Base-by-base conservation (phyloP, 1,140 invertebrate species). In the Caligus rogercresseyi region DNA sequence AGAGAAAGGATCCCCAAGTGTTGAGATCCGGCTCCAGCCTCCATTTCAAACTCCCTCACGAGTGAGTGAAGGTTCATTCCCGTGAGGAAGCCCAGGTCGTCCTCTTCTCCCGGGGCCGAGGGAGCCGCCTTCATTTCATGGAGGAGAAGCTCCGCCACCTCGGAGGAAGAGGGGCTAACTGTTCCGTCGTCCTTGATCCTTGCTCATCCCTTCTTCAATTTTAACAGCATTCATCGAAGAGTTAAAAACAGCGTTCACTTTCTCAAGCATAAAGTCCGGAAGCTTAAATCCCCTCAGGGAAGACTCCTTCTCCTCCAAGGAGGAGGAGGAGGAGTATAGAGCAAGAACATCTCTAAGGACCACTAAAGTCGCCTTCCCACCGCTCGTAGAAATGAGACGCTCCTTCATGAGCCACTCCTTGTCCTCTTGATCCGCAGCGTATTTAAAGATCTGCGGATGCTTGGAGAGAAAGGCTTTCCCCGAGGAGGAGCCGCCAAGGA, bases 321-420 rank as follows among this genome's bases (percentile, higher is more conserved):
- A n/a, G n/a, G n/a, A n/a, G n/a, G n/a, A n/a, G n/a, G n/a, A n/a
- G n/a, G n/a, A n/a, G n/a, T 82, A 79, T 52, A 88, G 72, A 68
- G 86, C 83, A 72, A 80, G 76, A 54, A 89, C 84, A 69, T 89
- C 86, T 69, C 87, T 82, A 61, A 86, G 75, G n/a, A 87, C 74
- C 76, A 87, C 78, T 64, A 89, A 79, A 67, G 86, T 86, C 24
- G 84, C 83, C 73, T 83, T 85, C 4, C 84, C 84, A 14, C 84
- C 84, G 59, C 82, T 83, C 31, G 81, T 80, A 67, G 84, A 81
- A 71, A 85, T 84, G 61, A 85, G 72, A 69, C 83, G 83, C 66
- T 85, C 80, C 65, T 80, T 82, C 55, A 81, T 79, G 21, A 89
- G 76, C 85, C 85, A 87, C 69, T 85, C 82, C 70, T 86, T 86